Base-by-base conservation (phyloP, 2,113 vertebrate species). In the Apus apus region DNA sequence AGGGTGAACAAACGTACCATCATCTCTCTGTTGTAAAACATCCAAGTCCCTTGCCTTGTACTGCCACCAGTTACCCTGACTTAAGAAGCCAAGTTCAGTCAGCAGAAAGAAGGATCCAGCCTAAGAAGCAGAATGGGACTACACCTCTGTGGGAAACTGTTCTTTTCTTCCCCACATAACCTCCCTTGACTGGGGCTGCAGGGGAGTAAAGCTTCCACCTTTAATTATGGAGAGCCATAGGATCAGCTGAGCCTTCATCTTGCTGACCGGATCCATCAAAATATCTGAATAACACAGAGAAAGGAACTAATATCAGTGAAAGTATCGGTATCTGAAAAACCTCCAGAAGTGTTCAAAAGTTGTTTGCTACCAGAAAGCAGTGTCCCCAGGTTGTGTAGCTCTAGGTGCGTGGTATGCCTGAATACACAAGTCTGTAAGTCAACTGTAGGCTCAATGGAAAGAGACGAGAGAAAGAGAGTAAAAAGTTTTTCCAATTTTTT, bases 101-200 rank as follows among this genome's bases (percentile, higher is more conserved):
- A 53, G 9, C 12, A 61, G 6, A 9, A 3, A 46, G 45, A 25
- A n/a, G 32, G 16, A 30, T 10, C 2, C 22, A 1, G 0, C 5
- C 20, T 3, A 1, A 13, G 4, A 4, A 3, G 13, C 2, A 71
- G 38, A 38, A 38, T 38, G 10, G 38, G 38, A 38, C 38, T 38
- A 38, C 38, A 38, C 38, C 38, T n/a, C n/a, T n/a, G n/a, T n/a
- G n/a, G n/a, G n/a, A n/a, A n/a, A n/a, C n/a, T n/a, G n/a, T n/a
- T n/a, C n/a, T n/a, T n/a, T n/a, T n/a, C n/a, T n/a, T n/a, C n/a
- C n/a, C n/a, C n/a, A n/a, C n/a, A n/a, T n/a, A n/a, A n/a, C n/a
- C n/a, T 38, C 38, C 38, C 38, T 10, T 38, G 38, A 38, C 38
- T 38, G 38, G 38, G 38, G 9, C 20, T 70, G 16, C 45, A 67